Evolutionary conservation across 2,797 vertebrate genomes (phyloP).

Genomic region (Parauchenoglanis punctatus): DNA sequence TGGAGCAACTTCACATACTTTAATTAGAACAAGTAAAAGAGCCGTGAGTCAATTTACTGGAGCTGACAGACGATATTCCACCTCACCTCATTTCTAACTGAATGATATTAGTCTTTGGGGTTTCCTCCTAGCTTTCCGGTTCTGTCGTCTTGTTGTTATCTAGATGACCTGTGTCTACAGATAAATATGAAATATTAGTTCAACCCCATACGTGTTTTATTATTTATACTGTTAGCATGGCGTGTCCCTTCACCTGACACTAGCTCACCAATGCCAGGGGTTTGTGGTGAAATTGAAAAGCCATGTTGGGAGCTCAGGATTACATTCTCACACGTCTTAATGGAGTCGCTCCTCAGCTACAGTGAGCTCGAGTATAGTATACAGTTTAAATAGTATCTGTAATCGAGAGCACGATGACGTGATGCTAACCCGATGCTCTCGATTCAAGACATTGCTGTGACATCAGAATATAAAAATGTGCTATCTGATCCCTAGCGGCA

Average conservation of each 20-base stretch:
- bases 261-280: too few relatives aligned
- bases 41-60: neutral
- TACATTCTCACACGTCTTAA: neutral
- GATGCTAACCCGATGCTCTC: neutral
- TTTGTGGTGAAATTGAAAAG: neutral
- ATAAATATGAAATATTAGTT: neutral
- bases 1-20: neutral
- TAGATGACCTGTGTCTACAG: neutral
- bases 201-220: too few relatives aligned
- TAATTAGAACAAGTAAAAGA: neutral
- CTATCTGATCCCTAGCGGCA: too few relatives aligned
- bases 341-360: neutral
- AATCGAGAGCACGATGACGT: neutral
- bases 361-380: too few relatives aligned
- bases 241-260: neutral
- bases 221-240: neutral
- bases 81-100: too few relatives aligned
- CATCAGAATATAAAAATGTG: too few relatives aligned
- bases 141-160: neutral
- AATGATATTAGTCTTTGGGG: neutral
- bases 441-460: neutral
- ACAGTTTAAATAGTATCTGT: too few relatives aligned
- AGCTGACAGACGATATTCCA: too few relatives aligned
- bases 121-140: neutral
- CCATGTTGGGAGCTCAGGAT: too few relatives aligned